These are phyloP conservation scores for Trichopria drosophilae DNA, from an alignment of 2,888 invertebrate species.

Conservation along the genomic window DNA sequence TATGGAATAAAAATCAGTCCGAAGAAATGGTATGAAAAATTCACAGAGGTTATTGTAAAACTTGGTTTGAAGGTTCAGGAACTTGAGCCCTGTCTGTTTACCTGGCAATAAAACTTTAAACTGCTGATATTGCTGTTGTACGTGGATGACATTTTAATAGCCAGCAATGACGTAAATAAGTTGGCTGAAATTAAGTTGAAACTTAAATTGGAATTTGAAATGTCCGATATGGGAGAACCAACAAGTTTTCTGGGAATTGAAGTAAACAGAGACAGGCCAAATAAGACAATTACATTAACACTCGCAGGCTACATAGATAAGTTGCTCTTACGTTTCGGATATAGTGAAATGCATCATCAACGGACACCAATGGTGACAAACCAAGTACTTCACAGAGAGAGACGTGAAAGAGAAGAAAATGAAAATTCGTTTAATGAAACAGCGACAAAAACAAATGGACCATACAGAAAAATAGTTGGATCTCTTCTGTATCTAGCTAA, in stretches of 20 bases:
- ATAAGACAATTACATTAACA: neutral
- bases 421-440: constrained; percentile 10
- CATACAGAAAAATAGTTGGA: constrained; percentile 32
- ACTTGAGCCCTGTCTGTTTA: no score
- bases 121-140: no score
- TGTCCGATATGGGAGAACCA: constrained; percentile 12
- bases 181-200: constrained; percentile 23
- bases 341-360: neutral
- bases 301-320: neutral
- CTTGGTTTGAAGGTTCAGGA: no score
- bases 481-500: constrained; percentile 33
- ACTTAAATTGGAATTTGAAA: constrained; percentile 13
- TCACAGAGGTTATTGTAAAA: no score
- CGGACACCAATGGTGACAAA: no score
- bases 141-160: no score
- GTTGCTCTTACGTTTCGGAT: neutral
- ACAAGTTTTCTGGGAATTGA: constrained; percentile 14
- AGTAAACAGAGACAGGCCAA: neutral
- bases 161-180: constrained; percentile 21
- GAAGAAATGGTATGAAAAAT: no score
- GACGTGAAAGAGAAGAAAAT: constrained; percentile 11
- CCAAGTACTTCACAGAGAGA: no score
- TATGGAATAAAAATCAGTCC: no score
- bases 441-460: constrained; percentile 13
- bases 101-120: no score